Conservation (phyloP, 1,140 invertebrate genomes). For the Heterodera carotae region DNA sequence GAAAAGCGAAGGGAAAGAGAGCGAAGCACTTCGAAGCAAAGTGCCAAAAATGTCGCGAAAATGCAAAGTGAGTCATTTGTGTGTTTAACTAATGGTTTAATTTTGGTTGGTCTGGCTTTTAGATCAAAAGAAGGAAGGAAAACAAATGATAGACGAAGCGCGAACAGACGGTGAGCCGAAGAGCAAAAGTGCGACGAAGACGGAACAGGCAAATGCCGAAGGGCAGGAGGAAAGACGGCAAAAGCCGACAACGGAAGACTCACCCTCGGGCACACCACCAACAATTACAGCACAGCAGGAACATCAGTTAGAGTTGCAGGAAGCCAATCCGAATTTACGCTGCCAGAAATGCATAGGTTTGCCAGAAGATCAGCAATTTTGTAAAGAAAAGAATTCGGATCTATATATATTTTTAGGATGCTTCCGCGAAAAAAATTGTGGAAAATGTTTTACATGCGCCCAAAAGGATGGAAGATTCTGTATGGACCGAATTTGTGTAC, state of each 20-base stretch:
- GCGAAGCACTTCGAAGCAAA: not conserved
- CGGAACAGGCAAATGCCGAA: not conserved
- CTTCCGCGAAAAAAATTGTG: slow-evolving; percentile 28
- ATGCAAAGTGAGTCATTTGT: no score
- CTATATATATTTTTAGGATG: slow-evolving; percentile 12
- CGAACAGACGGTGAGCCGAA: not conserved
- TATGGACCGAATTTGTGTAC: slow-evolving; percentile 29
- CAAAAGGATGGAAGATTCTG: slow-evolving; percentile 10
- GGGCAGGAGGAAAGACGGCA: not conserved
- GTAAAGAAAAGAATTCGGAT: not conserved
- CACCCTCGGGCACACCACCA: not conserved
- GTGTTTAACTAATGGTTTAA: no score
- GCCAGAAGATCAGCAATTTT: not conserved
- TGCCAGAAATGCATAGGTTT: slow-evolving; percentile 28
- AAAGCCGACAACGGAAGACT: not conserved
- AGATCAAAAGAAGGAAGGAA: no score
- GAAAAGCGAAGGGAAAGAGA: not conserved
- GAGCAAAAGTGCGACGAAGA: not conserved
- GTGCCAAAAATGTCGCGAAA: no score
- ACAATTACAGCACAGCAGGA: slow-evolving; percentile 6
- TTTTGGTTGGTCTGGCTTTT: no score
- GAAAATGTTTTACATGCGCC: slow-evolving; percentile 24
- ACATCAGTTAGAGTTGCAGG: slow-evolving; percentile 20
- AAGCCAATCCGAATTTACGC: slow-evolving; percentile 18
- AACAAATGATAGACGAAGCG: not conserved